Percentiles rank a stretch among this genome's conserved stretches.
Conservation (phyloP, 53 echinoderm and acorn worm species). For the Apostichopus leukothele region DNA sequence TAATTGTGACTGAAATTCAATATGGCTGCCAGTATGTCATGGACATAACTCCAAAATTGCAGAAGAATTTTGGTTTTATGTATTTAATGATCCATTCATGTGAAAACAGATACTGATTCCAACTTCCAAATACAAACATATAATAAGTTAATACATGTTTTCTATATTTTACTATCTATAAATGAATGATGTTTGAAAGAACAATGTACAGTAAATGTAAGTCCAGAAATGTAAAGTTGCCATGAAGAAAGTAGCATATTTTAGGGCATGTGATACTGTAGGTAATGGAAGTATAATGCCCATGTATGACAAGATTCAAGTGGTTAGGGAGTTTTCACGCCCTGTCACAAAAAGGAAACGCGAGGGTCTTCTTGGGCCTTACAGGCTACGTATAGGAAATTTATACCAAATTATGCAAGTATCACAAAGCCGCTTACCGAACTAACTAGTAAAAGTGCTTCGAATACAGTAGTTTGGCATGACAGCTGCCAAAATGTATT, state of each 20-base stretch:
- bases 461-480: background rate
- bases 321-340: background rate
- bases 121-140: too few relatives aligned
- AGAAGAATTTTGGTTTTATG: too few relatives aligned
- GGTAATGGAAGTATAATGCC: background rate
- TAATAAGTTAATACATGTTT: too few relatives aligned
- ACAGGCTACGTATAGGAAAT: background rate
- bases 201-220: too few relatives aligned
- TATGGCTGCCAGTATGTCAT: too few relatives aligned
- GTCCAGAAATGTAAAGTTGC: too few relatives aligned
- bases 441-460: background rate
- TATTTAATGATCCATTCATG: too few relatives aligned
- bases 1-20: too few relatives aligned
- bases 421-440: background rate
- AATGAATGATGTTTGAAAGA: too few relatives aligned
- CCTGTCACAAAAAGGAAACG: background rate
- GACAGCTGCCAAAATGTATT: background rate
- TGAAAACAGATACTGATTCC: too few relatives aligned
- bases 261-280: background rate
- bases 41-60: too few relatives aligned
- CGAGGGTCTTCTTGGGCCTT: background rate
- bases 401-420: constrained; percentile 4
- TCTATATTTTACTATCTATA: too few relatives aligned
- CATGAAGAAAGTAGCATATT: background rate
- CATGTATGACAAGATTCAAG: background rate